Conservation (phyloP, 2,113 vertebrate species). For the Tympanuchus pallidicinctus region DNA sequence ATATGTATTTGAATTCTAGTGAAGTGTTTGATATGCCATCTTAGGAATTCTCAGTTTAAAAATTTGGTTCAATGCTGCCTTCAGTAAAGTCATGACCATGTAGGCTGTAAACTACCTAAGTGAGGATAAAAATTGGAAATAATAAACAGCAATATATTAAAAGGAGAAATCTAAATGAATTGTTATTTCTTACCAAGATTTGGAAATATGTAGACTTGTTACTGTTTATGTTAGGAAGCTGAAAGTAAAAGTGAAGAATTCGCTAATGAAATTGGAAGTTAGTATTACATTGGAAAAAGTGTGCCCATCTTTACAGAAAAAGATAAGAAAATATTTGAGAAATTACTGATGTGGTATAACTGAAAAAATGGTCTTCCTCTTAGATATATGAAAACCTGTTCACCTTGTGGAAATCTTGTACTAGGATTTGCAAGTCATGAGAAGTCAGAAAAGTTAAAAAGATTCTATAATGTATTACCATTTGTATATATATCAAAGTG, state of each 20-base stretch:
- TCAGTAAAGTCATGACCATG: neutral
- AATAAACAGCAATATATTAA: neutral
- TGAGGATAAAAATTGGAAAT: neutral
- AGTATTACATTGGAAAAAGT: neutral
- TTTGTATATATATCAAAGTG: neutral
- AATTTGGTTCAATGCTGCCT: slow-evolving; percentile 3
- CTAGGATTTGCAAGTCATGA: neutral
- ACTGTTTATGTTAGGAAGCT: slow-evolving; percentile 12
- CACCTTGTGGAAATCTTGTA: neutral
- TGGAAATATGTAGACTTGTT: slow-evolving; percentile 31
- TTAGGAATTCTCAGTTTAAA: slow-evolving; percentile 27
- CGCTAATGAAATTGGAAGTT: slow-evolving; percentile 12
- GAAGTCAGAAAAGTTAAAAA: neutral
- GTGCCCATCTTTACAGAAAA: neutral
- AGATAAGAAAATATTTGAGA: neutral
- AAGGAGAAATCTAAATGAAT: neutral
- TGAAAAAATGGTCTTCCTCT: neutral
- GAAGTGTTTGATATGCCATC: slow-evolving; percentile 1
- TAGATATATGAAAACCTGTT: neutral
- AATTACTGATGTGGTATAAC: neutral
- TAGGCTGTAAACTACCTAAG: neutral
- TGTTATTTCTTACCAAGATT: neutral
- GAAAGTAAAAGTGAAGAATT: slow-evolving; percentile 17
- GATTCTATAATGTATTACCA: neutral
- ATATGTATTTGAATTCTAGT: slow-evolving; percentile 11